Conservation (phyloP, 1,140 invertebrate species). For the Epicauta chinensis region DNA sequence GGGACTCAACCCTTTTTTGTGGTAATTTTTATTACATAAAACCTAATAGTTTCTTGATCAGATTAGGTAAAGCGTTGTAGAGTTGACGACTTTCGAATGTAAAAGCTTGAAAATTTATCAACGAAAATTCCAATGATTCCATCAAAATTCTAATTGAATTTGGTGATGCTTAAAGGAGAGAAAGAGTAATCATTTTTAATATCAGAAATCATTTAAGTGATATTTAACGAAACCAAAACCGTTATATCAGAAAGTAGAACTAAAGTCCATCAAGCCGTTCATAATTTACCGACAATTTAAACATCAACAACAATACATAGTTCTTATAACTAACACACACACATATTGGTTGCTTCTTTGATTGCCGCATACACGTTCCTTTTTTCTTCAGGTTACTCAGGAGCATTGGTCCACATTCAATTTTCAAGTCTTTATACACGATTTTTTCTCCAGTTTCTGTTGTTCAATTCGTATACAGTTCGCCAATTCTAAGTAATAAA, state of each 20-base stretch:
- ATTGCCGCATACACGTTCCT: conserved; percentile 24
- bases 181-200: too few relatives aligned
- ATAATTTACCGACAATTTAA: conserved; percentile 7
- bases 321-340: background rate
- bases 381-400: conserved; percentile 34
- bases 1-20: too few relatives aligned
- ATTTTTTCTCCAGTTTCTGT: too few relatives aligned
- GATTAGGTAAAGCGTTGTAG: too few relatives aligned
- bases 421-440: background rate
- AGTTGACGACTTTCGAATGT: too few relatives aligned
- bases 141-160: too few relatives aligned
- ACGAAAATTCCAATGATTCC: too few relatives aligned
- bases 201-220: conserved; percentile 10
- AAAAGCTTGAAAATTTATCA: too few relatives aligned
- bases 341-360: conserved; percentile 5
- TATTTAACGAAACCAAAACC: conserved; percentile 22
- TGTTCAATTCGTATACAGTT: background rate
- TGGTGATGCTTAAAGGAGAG: too few relatives aligned
- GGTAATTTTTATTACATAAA: too few relatives aligned
- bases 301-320: background rate
- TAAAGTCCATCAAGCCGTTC: conserved; percentile 10
- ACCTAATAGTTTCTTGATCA: too few relatives aligned
- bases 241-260: conserved; percentile 24
- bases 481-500: conserved; percentile 27
- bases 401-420: conserved; percentile 38